Evolutionary conservation across 2,797 vertebrate species (phyloP).

Genomic region (Smutsia temminckii): DNA sequence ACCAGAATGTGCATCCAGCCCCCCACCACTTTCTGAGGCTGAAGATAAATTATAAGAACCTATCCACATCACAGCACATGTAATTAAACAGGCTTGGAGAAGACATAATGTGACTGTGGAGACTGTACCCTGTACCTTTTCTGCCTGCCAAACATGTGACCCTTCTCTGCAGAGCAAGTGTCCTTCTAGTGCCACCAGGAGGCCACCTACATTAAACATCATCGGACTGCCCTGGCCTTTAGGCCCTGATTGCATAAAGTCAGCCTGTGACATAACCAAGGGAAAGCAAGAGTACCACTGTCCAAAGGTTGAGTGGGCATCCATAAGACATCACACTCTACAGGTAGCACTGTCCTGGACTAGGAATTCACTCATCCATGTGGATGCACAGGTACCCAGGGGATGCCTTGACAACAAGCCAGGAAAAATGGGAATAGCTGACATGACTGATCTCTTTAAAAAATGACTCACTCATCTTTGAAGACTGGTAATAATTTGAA

Average conservation of each 20-base stretch:
- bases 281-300: background rate
- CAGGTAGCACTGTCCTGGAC: background rate
- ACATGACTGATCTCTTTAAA: background rate
- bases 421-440: background rate
- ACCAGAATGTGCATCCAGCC: background rate
- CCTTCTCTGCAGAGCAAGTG: background rate
- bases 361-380: background rate
- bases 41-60: background rate
- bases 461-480: background rate
- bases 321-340: background rate
- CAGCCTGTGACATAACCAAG: background rate
- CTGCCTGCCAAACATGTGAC: background rate
- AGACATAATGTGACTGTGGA: background rate
- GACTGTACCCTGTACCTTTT: background rate
- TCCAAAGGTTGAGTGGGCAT: background rate
- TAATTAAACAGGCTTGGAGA: background rate
- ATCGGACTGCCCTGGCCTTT: background rate
- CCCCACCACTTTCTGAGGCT: background rate
- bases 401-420: background rate
- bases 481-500: background rate
- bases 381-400: background rate
- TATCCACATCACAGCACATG: background rate
- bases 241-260: background rate
- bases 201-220: background rate
- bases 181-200: constrained; percentile 34